Conservation (phyloP, 2,888 invertebrate species). For the Campoplex capitator region DNA sequence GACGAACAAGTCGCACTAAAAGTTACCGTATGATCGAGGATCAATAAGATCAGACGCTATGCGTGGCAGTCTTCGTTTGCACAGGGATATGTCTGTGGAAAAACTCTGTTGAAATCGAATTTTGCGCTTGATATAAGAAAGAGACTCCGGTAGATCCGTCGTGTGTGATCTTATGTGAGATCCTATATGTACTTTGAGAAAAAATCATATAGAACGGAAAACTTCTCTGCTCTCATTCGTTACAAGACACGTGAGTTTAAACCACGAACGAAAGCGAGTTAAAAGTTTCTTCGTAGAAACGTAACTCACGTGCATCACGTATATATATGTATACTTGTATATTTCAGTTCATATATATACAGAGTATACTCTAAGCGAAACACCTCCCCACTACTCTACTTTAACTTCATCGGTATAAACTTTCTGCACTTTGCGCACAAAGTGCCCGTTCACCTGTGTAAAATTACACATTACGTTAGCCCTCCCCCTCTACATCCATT, state of each 20-base stretch:
- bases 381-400: slow-evolving; percentile 41
- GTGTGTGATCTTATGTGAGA: slow-evolving; percentile 7
- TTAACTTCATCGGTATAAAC: slow-evolving; percentile 64
- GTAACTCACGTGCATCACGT: background rate
- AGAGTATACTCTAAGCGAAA: slow-evolving; percentile 45
- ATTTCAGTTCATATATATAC: slow-evolving; percentile 7
- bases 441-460: slow-evolving; percentile 64
- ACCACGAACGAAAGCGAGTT: slow-evolving; percentile 48
- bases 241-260: slow-evolving; percentile 30
- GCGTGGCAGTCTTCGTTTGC: background rate
- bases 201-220: slow-evolving; percentile 8
- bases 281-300: slow-evolving; percentile 41
- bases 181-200: background rate
- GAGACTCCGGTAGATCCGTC: background rate
- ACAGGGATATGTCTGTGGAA: slow-evolving; percentile 2
- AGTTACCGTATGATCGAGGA: slow-evolving; percentile 45
- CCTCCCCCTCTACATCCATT: slow-evolving; percentile 5
- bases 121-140: slow-evolving; percentile 33
- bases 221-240: slow-evolving; percentile 23
- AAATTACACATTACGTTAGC: slow-evolving; percentile 62
- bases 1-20: slow-evolving; percentile 27
- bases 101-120: slow-evolving; percentile 46
- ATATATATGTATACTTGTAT: background rate
- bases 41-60: slow-evolving; percentile 42
- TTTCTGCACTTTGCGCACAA: slow-evolving; percentile 64